Conservation (phyloP, 2,113 vertebrate species). For the Sander vitreus region DNA sequence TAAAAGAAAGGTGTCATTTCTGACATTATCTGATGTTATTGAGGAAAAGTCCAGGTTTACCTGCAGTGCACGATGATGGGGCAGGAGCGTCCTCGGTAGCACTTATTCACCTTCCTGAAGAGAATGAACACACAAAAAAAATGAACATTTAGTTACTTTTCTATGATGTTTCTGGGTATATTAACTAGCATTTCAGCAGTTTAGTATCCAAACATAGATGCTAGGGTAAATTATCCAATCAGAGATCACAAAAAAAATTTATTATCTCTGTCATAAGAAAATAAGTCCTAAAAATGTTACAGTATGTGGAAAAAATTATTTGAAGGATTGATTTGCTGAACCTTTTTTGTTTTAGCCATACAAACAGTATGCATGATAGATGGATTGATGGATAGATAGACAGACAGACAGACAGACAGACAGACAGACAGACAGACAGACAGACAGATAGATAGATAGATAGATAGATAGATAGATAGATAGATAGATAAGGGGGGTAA, state of each 20-base stretch:
- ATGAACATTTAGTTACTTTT: background rate
- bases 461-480: background rate
- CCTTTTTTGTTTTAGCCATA: too few relatives aligned
- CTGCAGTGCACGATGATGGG: slow-evolving; percentile 99
- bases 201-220: background rate
- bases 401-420: too few relatives aligned
- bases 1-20: too few relatives aligned
- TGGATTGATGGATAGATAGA: too few relatives aligned
- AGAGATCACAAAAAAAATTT: background rate
- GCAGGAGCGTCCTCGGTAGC: slow-evolving; percentile 98
- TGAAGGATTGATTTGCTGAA: too few relatives aligned
- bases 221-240: background rate
- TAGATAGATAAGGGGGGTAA: background rate
- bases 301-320: too few relatives aligned
- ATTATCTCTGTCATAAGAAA: too few relatives aligned
- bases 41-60: slow-evolving; percentile 75
- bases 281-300: too few relatives aligned
- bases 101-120: slow-evolving; percentile 99
- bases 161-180: too few relatives aligned
- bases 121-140: slow-evolving; percentile 20
- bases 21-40: background rate
- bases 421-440: too few relatives aligned
- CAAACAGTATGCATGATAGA: too few relatives aligned
- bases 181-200: background rate
- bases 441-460: background rate